Percentiles rank a stretch among this genome's conserved stretches.
These are phyloP conservation scores for Zosterops borbonicus DNA, from an alignment of 2,113 vertebrate genomes.

Conservation along the genomic window DNA sequence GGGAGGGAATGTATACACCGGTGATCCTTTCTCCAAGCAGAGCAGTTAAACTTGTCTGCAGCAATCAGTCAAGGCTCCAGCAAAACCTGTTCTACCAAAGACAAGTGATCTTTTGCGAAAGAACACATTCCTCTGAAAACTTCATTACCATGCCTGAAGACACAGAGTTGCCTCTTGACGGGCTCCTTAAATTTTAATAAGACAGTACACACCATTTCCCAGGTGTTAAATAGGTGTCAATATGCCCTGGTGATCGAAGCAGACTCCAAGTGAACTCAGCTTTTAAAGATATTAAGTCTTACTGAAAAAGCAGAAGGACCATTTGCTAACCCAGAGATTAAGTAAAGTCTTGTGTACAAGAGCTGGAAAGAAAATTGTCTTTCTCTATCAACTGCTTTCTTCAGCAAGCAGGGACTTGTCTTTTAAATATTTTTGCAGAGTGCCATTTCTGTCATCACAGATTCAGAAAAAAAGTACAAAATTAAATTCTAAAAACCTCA, in stretches of 20 bases:
- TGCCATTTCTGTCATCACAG: not conserved
- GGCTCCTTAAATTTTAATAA: constrained; percentile 41
- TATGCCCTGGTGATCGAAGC: not conserved
- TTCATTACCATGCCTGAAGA: not conserved
- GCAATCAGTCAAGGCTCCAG: constrained; percentile 22
- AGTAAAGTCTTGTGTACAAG: not conserved
- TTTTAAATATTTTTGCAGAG: not conserved
- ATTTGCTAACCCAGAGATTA: not conserved
- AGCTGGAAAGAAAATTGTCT: not conserved
- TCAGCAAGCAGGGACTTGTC: not conserved
- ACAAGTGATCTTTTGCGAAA: not conserved
- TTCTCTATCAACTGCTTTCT: not conserved
- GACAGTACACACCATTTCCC: not conserved
- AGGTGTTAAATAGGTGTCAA: not conserved
- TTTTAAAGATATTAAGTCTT: not conserved
- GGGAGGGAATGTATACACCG: not conserved
- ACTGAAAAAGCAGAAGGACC: not conserved
- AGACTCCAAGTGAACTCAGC: not conserved
- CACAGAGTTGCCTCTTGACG: not conserved
- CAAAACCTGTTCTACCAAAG: constrained; percentile 17
- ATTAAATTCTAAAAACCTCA: not conserved
- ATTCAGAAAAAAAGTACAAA: not conserved
- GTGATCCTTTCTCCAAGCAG: not conserved
- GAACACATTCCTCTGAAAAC: not conserved
- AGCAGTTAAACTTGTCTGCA: not conserved